Percentiles rank a stretch among this genome's conserved stretches.
These are phyloP conservation scores for Osmoderma eremita DNA, from an alignment of 2,888 invertebrate genomes.

Conservation along the genomic window DNA sequence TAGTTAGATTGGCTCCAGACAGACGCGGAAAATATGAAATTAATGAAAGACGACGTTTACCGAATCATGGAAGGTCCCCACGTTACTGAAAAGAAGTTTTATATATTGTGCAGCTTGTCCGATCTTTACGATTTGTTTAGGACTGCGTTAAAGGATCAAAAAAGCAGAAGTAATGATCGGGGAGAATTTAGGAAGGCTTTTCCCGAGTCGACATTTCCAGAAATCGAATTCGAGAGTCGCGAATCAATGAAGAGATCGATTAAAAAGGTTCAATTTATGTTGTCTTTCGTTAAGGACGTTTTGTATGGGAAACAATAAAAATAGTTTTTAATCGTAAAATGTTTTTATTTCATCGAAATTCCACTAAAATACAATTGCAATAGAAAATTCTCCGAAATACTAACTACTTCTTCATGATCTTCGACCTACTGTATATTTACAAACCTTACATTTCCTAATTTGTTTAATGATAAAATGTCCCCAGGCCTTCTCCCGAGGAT, in stretches of 20 bases:
- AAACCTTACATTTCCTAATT: too few species aligned
- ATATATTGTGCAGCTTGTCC: constrained; percentile 74
- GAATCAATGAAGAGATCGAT: constrained; percentile 67
- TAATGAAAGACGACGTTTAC: constrained; percentile 71
- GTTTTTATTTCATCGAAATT: too few species aligned
- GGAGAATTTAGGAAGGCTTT: constrained; percentile 68
- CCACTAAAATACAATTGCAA: too few species aligned
- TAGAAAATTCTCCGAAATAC: too few species aligned
- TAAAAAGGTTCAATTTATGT: constrained; percentile 78
- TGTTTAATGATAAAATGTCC: too few species aligned
- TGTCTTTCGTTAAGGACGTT: constrained; percentile 70
- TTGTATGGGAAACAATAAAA: not conserved
- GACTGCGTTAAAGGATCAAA: constrained; percentile 55
- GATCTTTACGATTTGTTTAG: constrained; percentile 70
- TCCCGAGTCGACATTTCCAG: constrained; percentile 65
- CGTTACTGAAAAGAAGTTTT: constrained; percentile 66
- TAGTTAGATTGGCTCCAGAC: constrained; percentile 63
- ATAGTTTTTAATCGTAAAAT: too few species aligned
- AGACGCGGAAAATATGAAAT: constrained; percentile 68
- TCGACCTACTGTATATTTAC: too few species aligned
- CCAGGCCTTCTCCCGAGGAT: not conserved
- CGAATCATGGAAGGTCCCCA: constrained; percentile 72
- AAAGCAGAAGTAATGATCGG: constrained; percentile 47
- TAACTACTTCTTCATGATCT: too few species aligned
- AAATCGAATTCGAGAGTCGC: constrained; percentile 66